Evolutionary conservation across 2,113 vertebrate species (phyloP).

Genomic region (Notiomystis cincta): DNA sequence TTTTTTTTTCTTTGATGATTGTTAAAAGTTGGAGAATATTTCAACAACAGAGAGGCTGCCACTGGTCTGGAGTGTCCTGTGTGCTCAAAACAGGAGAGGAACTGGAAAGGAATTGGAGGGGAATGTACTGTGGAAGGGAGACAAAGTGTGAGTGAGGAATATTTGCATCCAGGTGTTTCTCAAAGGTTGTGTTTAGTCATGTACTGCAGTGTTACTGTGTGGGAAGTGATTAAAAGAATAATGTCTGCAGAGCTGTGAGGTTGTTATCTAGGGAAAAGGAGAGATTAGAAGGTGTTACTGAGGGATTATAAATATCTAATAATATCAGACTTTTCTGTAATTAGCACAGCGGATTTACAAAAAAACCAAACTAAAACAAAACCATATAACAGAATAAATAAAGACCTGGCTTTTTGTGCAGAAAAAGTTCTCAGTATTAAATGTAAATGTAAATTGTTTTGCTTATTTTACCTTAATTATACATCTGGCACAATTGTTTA

Average conservation of each 20-base stretch:
- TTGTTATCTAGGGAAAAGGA: not conserved
- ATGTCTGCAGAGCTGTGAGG: conserved; percentile 14
- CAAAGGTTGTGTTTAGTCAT: not conserved
- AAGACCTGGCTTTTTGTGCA: not conserved
- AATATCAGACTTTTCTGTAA: conserved; percentile 26
- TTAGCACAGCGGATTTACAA: conserved; percentile 4
- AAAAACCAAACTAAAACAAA: not conserved
- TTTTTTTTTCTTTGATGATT: not conserved
- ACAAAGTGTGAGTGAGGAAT: not conserved
- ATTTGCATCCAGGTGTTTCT: not conserved
- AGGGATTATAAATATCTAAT: conserved; percentile 55
- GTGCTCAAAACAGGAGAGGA: not conserved
- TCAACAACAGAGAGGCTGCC: not conserved
- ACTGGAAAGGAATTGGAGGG: not conserved
- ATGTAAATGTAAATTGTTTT: not conserved
- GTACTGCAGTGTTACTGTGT: not conserved
- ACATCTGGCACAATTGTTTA: not conserved
- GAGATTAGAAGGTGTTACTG: conserved; percentile 53
- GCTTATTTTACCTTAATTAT: not conserved
- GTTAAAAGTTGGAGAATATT: not conserved
- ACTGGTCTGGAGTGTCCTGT: not conserved
- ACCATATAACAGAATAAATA: not conserved
- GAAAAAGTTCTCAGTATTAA: conserved; percentile 3
- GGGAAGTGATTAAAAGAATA: conserved; percentile 48
- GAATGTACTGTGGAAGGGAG: not conserved